Percentiles rank a stretch among this genome's conserved stretches.
Conservation (phyloP, 2,797 vertebrate genomes). For the Coregonus ussuriensis region DNA sequence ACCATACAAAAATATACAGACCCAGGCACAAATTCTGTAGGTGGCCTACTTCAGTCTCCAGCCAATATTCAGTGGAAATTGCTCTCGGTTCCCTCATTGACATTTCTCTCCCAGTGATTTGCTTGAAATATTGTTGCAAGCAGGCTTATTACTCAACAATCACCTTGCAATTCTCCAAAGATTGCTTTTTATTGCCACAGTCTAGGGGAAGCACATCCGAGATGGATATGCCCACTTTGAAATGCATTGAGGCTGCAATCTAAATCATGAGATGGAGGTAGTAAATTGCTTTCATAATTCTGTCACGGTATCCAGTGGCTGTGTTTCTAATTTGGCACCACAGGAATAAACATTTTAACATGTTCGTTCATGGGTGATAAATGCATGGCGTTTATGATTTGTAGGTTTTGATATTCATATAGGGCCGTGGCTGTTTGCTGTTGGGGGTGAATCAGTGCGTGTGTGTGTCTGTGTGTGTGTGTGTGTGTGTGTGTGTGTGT, state of each 20-base stretch:
- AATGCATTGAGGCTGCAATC: conserved; percentile 24
- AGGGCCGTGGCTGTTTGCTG: neutral
- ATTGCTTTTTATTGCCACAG: conserved; percentile 20
- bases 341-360: conserved; percentile 12
- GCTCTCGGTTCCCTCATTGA: conserved; percentile 12
- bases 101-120: conserved; percentile 19
- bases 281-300: conserved; percentile 23
- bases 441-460: neutral
- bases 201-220: conserved; percentile 2
- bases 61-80: conserved; percentile 10
- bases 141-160: conserved; percentile 25
- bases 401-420: neutral
- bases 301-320: neutral
- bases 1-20: neutral
- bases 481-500: neutral
- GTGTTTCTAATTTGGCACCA: conserved; percentile 10
- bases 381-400: conserved; percentile 1
- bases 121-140: conserved; percentile 20
- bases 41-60: neutral
- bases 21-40: neutral
- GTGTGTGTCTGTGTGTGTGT: neutral
- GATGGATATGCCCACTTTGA: conserved; percentile 27
- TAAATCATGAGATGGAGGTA: conserved; percentile 9
- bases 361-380: conserved; percentile 13
- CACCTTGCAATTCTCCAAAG: conserved; percentile 25